Evolutionary conservation across 2,888 invertebrate species (phyloP).

Genomic region (Furcula furcula): DNA sequence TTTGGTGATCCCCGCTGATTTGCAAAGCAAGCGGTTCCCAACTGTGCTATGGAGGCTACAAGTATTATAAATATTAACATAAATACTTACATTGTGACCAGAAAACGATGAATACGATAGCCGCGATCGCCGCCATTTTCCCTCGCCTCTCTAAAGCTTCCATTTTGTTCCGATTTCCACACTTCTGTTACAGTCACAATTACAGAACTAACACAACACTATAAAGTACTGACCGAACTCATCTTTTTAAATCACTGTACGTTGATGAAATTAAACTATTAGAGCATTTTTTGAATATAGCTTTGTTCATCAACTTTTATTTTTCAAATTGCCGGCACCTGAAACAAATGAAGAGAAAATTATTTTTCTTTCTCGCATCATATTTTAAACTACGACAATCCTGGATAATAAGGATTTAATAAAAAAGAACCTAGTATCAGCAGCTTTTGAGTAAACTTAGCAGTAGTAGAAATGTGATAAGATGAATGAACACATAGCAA

Average conservation of each 20-base stretch:
- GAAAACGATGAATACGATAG: slow-evolving; percentile 56
- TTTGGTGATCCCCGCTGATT: no score
- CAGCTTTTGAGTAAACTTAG: no score
- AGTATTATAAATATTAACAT: no score
- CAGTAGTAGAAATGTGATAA: no score
- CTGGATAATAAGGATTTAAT: no score
- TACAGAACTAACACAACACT: slow-evolving; percentile 32
- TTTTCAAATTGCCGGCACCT: slow-evolving; percentile 21
- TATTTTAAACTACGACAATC: no score
- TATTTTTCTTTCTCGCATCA: no score
- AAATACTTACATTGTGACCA: slow-evolving; percentile 72
- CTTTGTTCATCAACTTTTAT: no score
- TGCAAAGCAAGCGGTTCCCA: no score
- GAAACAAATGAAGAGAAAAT: slow-evolving; percentile 29
- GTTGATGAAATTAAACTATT: slow-evolving; percentile 15
- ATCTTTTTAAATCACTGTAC: slow-evolving; percentile 23
- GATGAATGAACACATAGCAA: no score
- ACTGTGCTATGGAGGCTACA: no score
- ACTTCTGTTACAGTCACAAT: slow-evolving; percentile 5
- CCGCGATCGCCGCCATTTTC: slow-evolving; percentile 41
- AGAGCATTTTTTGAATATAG: slow-evolving; percentile 12
- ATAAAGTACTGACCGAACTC: slow-evolving; percentile 24
- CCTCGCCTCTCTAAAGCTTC: slow-evolving; percentile 71
- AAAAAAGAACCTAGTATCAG: no score
- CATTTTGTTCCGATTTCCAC: slow-evolving; percentile 46